Percentiles rank a stretch among this genome's conserved stretches.
These are phyloP conservation scores for Myripristis murdjan DNA, from an alignment of 2,797 vertebrate species.

Conservation along the genomic window DNA sequence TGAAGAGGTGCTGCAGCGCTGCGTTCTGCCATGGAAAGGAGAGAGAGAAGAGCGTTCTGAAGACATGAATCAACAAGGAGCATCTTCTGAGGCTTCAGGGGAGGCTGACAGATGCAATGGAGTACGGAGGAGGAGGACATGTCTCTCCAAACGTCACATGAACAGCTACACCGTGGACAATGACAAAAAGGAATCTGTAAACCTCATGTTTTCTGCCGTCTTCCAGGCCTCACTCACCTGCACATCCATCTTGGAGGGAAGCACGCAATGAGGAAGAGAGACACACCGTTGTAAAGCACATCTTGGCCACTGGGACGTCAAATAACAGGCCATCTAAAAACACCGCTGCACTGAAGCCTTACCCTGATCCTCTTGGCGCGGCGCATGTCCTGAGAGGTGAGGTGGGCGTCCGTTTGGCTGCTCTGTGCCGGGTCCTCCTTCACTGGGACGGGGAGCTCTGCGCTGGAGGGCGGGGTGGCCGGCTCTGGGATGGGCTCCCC, in stretches of 20 bases:
- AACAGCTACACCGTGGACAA: conserved; percentile 27
- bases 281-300: conserved; percentile 75
- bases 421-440: conserved; percentile 83
- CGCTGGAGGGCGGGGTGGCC: conserved; percentile 45
- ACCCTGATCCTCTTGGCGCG: conserved; percentile 93
- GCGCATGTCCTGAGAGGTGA: conserved; percentile 94
- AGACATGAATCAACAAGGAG: conserved; percentile 23
- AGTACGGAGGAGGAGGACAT: conserved; percentile 33
- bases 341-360: conserved; percentile 17
- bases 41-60: neutral
- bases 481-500: conserved; percentile 63
- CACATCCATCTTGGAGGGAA: conserved; percentile 93
- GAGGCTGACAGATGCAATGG: conserved; percentile 39
- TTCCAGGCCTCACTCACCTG: conserved; percentile 89
- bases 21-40: conserved; percentile 88
- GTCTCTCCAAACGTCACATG: conserved; percentile 34
- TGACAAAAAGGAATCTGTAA: conserved; percentile 25
- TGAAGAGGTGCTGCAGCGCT: conserved; percentile 97
- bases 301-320: conserved; percentile 24
- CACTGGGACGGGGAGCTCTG: conserved; percentile 64
- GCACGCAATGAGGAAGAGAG: conserved; percentile 84
- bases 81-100: conserved; percentile 31
- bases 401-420: conserved; percentile 82
- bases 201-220: conserved; percentile 18
- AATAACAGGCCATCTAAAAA: conserved; percentile 18